Evolutionary conservation across 2,797 vertebrate genomes (phyloP).

Genomic region (Psittacula derbiana): DNA sequence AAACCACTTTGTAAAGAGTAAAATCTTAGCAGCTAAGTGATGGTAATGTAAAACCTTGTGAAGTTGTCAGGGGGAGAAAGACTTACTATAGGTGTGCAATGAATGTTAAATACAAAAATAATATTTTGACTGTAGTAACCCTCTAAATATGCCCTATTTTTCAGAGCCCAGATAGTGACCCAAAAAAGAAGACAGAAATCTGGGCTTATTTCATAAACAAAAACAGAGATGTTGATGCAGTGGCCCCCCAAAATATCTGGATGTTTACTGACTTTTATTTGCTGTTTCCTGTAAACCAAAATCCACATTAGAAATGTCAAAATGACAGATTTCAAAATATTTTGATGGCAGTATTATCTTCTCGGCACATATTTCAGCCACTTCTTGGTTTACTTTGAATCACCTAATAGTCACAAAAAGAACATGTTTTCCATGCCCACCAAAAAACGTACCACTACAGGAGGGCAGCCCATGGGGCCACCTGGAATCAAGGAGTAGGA

Average conservation of each 20-base stretch:
- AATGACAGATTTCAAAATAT: not conserved
- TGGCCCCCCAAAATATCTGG: not conserved
- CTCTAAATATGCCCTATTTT: not conserved
- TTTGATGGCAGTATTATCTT: not conserved
- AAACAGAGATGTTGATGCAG: not conserved
- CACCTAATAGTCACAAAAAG: not conserved
- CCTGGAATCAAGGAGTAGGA: conserved; percentile 28
- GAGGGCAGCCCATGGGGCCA: not conserved
- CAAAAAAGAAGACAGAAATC: not conserved
- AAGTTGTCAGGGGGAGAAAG: fast-evolving
- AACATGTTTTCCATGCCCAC: not conserved
- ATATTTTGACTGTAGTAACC: not conserved
- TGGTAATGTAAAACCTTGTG: not conserved
- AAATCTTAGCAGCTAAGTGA: not conserved
- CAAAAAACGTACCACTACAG: not conserved
- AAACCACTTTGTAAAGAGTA: not conserved
- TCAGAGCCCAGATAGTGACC: not conserved
- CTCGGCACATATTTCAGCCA: not conserved
- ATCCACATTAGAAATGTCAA: not conserved
- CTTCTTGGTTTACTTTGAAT: not conserved
- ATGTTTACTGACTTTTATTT: not conserved
- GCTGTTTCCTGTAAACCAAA: not conserved
- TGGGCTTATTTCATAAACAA: not conserved
- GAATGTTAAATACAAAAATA: not conserved
- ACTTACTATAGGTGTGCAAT: not conserved